phyloP scores from a whole-genome alignment of 1,140 invertebrate genomes.

The Bombus sibiricus region DNA sequence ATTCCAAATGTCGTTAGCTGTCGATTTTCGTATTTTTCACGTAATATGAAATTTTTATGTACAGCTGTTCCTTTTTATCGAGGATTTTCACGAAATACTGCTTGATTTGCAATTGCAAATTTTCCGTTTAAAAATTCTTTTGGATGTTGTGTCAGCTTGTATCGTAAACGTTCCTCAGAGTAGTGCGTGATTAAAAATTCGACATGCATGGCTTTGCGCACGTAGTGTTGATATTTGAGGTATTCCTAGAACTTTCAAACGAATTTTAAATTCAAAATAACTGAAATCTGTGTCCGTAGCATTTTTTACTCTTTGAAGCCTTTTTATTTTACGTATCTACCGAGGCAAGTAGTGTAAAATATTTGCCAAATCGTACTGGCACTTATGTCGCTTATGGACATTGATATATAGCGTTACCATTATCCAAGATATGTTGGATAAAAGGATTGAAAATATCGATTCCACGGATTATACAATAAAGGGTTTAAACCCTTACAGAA shows the following conservation, averaged over 20 bases:
- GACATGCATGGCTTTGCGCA: not conserved
- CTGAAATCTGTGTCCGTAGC: not conserved
- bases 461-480: not conserved
- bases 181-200: not conserved
- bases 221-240: not conserved
- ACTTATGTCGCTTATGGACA: too few relatives aligned
- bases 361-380: not conserved
- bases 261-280: not conserved
- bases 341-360: not conserved
- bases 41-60: not conserved
- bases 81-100: not conserved
- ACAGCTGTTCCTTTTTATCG: not conserved
- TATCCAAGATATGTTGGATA: too few relatives aligned
- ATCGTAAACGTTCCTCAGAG: not conserved
- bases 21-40: not conserved
- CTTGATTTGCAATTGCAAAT: constrained; percentile 10
- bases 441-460: not conserved
- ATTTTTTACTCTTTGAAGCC: not conserved
- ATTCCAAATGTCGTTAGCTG: not conserved
- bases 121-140: not conserved
- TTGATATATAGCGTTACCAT: not conserved
- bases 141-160: not conserved
- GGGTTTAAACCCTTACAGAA: not conserved
- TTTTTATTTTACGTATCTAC: too few relatives aligned
- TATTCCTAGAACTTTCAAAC: not conserved